Percentiles rank a stretch among this genome's conserved stretches.
Evolutionary conservation across 2,797 vertebrate genomes (phyloP).

Genomic region (Tragelaphus oryx): DNA sequence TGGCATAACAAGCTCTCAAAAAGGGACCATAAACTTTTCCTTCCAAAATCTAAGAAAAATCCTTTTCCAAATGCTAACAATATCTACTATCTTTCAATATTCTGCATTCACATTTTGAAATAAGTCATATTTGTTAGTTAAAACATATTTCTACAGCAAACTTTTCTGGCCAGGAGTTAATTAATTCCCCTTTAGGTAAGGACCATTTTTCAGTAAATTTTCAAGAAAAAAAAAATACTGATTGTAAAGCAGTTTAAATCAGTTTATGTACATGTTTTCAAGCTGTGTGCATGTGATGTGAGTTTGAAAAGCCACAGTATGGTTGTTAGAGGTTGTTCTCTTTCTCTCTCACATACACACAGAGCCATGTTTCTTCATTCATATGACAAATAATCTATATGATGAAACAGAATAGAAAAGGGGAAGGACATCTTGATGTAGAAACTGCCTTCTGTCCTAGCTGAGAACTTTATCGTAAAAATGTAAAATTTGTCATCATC

Average conservation of each 20-base stretch:
- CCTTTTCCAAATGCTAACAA: neutral
- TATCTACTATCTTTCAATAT: neutral
- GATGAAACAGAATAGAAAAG: slow-evolving; percentile 16
- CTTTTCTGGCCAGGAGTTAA: neutral
- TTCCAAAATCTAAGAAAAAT: slow-evolving; percentile 3
- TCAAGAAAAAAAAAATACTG: slow-evolving; percentile 31
- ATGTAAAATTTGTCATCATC: slow-evolving; percentile 10
- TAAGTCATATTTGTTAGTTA: neutral
- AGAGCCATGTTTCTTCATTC: neutral
- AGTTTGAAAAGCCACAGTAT: neutral
- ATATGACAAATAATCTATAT: neutral
- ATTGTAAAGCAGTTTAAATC: neutral
- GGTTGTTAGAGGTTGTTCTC: neutral
- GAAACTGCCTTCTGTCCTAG: slow-evolving; percentile 18
- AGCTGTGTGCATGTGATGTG: neutral
- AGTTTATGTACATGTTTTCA: neutral
- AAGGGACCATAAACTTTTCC: neutral
- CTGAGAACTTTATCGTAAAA: slow-evolving; percentile 29
- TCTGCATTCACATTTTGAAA: slow-evolving; percentile 11
- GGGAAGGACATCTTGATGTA: slow-evolving; percentile 4
- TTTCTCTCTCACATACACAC: neutral
- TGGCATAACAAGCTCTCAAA: neutral
- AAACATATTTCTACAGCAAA: slow-evolving; percentile 16
- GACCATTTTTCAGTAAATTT: neutral
- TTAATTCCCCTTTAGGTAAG: neutral